Evolutionary conservation across 2,888 invertebrate genomes (phyloP).

Genomic region (Cabera pusaria): DNA sequence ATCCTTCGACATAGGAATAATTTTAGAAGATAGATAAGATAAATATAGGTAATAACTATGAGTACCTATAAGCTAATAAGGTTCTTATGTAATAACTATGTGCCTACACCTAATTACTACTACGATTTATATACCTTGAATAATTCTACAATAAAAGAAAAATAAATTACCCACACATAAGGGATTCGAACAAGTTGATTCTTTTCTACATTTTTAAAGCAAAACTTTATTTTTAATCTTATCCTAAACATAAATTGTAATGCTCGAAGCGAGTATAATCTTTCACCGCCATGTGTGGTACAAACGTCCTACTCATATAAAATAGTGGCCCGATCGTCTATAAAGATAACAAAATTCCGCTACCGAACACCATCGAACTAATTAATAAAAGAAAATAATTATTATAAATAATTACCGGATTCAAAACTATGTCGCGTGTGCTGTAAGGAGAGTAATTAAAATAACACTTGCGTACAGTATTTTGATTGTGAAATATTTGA

Average conservation of each 20-base stretch:
- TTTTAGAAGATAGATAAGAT: too few relatives aligned
- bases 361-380: conserved; percentile 67
- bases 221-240: conserved; percentile 13
- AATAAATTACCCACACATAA: too few relatives aligned
- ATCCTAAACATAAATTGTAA: conserved; percentile 17
- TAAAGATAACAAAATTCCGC: conserved; percentile 72
- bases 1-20: too few relatives aligned
- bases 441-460: conserved; percentile 23
- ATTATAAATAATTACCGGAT: conserved; percentile 35
- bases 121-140: too few relatives aligned
- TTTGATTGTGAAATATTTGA: conserved; percentile 27
- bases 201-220: too few relatives aligned
- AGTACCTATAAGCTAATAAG: too few relatives aligned
- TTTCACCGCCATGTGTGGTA: conserved; percentile 48
- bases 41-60: too few relatives aligned
- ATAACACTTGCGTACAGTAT: conserved; percentile 25
- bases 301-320: conserved; percentile 47
- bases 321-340: conserved; percentile 63
- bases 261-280: conserved; percentile 17
- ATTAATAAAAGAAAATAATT: conserved; percentile 69
- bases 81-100: too few relatives aligned
- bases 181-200: too few relatives aligned
- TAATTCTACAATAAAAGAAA: too few relatives aligned
- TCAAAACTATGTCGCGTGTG: conserved; percentile 33
- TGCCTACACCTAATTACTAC: too few relatives aligned